phyloP scores from a whole-genome alignment of 2,888 invertebrate genomes.

The Eulithis testata region DNA sequence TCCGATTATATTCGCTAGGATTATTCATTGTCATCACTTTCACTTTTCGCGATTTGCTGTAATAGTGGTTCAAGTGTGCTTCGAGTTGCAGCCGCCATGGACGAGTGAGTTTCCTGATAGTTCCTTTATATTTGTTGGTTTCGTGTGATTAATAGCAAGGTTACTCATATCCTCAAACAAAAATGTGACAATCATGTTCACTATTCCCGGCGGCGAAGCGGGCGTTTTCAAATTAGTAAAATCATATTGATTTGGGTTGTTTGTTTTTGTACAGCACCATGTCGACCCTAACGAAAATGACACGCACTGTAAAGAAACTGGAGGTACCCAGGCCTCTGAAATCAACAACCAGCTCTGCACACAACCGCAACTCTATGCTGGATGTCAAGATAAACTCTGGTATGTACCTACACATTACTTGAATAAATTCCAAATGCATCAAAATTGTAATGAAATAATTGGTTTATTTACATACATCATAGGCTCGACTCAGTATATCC shows the following conservation, averaged over 20 bases:
- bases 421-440: constrained; percentile 6
- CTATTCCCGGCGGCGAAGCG: constrained; percentile 9
- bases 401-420: constrained; percentile 53
- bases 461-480: not conserved
- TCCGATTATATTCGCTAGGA: constrained; percentile 83
- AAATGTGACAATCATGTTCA: constrained; percentile 63
- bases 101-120: constrained; percentile 79
- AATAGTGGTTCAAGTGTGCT: constrained; percentile 73
- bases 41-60: constrained; percentile 80
- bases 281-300: constrained; percentile 86
- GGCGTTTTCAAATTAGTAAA: constrained; percentile 37
- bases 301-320: constrained; percentile 89
- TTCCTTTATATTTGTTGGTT: constrained; percentile 61
- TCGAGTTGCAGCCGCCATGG: constrained; percentile 76
- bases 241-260: constrained; percentile 11
- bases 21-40: constrained; percentile 84
- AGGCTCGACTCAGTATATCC: too few relatives aligned
- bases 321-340: constrained; percentile 91
- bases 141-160: constrained; percentile 69
- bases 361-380: constrained; percentile 79
- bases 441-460: not conserved
- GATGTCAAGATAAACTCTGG: constrained; percentile 83
- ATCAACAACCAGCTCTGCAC: constrained; percentile 83
- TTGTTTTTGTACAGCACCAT: constrained; percentile 69
- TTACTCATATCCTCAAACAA: constrained; percentile 68